These are phyloP conservation scores for Scolopax rusticola DNA, from an alignment of 2,797 vertebrate genomes.

Conservation along the genomic window DNA sequence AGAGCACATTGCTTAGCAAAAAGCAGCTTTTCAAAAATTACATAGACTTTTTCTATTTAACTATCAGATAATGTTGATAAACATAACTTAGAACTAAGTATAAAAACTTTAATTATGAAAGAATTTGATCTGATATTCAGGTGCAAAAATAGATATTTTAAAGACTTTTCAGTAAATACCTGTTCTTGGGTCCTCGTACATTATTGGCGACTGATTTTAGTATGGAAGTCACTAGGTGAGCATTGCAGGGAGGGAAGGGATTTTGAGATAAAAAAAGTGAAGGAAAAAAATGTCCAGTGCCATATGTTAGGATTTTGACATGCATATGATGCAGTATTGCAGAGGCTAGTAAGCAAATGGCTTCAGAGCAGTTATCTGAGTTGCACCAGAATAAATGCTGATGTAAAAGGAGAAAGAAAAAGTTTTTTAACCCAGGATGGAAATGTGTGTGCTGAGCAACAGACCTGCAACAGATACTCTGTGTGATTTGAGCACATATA, in stretches of 20 bases:
- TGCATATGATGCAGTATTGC: not conserved
- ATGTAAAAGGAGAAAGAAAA: not conserved
- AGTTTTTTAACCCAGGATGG: not conserved
- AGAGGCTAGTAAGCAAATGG: not conserved
- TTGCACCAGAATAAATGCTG: not conserved
- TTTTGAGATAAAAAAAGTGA: not conserved
- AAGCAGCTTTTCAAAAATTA: not conserved
- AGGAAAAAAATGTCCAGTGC: not conserved
- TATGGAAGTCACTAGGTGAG: not conserved
- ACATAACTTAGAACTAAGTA: not conserved
- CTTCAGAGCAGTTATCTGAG: not conserved
- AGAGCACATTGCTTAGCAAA: not conserved
- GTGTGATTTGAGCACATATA: not conserved
- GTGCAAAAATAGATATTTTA: not conserved
- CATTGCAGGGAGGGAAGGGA: not conserved
- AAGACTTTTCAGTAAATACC: not conserved
- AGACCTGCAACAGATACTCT: not conserved
- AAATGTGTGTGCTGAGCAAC: not conserved
- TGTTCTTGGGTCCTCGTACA: not conserved
- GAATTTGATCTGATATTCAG: not conserved
- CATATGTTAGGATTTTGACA: not conserved
- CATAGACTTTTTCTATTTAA: not conserved
- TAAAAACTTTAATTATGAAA: not conserved
- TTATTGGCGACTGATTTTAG: not conserved
- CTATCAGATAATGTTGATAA: not conserved